Evolutionary conservation across 2,797 vertebrate species (phyloP).

Genomic region (Dryobates pubescens): DNA sequence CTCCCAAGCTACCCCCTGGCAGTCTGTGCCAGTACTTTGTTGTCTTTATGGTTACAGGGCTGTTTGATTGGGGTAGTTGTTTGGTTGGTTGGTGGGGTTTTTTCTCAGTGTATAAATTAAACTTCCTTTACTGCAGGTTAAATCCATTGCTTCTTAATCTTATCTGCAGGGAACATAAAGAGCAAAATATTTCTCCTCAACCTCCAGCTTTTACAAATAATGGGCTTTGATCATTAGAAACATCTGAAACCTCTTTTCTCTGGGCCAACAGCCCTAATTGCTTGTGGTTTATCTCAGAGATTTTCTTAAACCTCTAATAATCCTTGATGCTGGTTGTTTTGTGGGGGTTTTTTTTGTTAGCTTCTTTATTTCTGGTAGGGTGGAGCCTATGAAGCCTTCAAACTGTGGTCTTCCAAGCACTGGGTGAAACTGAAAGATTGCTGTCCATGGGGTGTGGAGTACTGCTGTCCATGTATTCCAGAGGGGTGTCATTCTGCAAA

Average conservation of each 20-base stretch:
- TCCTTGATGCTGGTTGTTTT: not conserved
- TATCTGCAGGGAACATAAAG: not conserved
- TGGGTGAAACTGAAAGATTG: not conserved
- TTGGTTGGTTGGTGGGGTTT: not conserved
- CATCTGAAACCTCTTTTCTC: not conserved
- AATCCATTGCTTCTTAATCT: not conserved
- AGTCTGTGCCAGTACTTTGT: not conserved
- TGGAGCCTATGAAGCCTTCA: not conserved
- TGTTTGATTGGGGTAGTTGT: not conserved
- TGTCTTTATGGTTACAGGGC: not conserved
- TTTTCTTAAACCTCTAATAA: slow-evolving; percentile 6
- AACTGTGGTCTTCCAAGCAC: not conserved
- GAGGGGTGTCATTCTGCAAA: not conserved
- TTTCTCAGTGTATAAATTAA: not conserved
- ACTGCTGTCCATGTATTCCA: not conserved
- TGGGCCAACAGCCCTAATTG: not conserved
- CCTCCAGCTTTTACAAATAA: not conserved
- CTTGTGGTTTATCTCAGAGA: not conserved
- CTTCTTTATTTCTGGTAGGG: not conserved
- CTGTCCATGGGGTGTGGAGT: not conserved
- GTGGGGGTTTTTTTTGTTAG: not conserved
- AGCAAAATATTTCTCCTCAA: not conserved
- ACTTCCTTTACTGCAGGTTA: not conserved
- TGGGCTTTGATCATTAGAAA: not conserved
- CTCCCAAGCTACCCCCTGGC: not conserved